Evolutionary conservation across 2,797 vertebrate genomes (phyloP).

Genomic region (Halcyon smyrnensis): DNA sequence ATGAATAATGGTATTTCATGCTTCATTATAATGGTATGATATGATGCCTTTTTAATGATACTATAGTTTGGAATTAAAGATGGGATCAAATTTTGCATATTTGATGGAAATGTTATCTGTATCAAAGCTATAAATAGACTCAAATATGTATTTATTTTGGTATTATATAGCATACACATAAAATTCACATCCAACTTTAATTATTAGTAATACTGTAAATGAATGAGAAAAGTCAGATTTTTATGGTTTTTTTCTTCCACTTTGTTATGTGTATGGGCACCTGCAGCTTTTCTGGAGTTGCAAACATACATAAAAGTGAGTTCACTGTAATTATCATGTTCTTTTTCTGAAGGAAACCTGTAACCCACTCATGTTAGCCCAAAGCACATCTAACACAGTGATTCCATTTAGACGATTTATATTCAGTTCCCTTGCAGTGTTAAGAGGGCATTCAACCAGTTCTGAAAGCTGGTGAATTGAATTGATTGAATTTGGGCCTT

Average conservation of each 20-base stretch:
- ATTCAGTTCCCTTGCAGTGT: constrained; percentile 36
- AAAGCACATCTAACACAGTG: not conserved
- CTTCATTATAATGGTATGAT: not conserved
- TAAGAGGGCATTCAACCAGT: constrained; percentile 40
- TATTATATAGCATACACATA: not conserved
- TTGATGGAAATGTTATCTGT: not conserved
- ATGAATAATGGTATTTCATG: not conserved
- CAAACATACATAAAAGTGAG: not conserved
- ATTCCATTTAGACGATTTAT: constrained; percentile 47
- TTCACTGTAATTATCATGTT: not conserved
- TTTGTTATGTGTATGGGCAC: not conserved
- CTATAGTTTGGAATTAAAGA: constrained; percentile 12
- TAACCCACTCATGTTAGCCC: not conserved
- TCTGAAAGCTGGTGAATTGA: constrained; percentile 48
- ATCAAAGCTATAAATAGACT: not conserved
- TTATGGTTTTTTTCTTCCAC: not conserved
- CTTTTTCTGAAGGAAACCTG: constrained; percentile 10
- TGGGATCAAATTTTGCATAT: not conserved
- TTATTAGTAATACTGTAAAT: not conserved
- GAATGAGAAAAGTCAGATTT: not conserved
- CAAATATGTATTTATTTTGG: constrained; percentile 6
- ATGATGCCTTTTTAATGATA: not conserved
- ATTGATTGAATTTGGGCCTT: constrained; percentile 51
- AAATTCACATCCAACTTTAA: not conserved
- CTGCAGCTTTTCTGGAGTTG: not conserved